Conservation (phyloP, 2,113 vertebrate genomes). For the Eubucco bourcierii region DNA sequence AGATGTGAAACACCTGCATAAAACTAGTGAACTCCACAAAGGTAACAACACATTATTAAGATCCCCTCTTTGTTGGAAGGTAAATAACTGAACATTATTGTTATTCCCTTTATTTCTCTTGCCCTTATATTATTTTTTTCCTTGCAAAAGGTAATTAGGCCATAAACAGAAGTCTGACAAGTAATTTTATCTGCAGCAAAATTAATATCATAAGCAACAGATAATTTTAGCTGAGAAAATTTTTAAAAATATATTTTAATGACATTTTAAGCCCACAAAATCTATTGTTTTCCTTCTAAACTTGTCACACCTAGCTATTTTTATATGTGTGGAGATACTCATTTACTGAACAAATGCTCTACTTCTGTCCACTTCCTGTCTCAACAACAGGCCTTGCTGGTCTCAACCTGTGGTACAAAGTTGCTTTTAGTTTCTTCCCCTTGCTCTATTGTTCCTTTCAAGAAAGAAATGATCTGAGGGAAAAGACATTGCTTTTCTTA, state of each 20-base stretch:
- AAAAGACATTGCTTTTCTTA: slow-evolving; percentile 21
- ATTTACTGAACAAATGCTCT: background rate
- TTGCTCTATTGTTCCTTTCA: slow-evolving; percentile 27
- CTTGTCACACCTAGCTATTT: background rate
- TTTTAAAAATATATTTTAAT: slow-evolving; percentile 74
- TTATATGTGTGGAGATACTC: background rate
- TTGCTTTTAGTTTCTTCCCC: slow-evolving; percentile 48
- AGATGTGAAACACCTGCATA: rapidly evolving
- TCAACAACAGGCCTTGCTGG: background rate
- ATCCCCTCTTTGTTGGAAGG: background rate
- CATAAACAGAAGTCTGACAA: slow-evolving; percentile 79
- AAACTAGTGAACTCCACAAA: background rate
- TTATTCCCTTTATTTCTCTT: slow-evolving; percentile 56
- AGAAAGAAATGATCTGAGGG: slow-evolving; percentile 9
- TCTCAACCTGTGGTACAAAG: background rate
- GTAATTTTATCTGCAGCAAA: slow-evolving; percentile 75
- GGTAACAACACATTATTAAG: background rate
- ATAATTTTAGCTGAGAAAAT: slow-evolving; percentile 69
- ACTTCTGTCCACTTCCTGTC: background rate
- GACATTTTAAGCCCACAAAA: slow-evolving; percentile 40
- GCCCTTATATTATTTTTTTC: background rate
- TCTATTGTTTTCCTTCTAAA: background rate
- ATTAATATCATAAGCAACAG: slow-evolving; percentile 66
- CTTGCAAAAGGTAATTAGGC: slow-evolving; percentile 73
- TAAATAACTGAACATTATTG: slow-evolving; percentile 41